Conservation (phyloP, 2,797 vertebrate species). For the Galagoides demidoff region DNA sequence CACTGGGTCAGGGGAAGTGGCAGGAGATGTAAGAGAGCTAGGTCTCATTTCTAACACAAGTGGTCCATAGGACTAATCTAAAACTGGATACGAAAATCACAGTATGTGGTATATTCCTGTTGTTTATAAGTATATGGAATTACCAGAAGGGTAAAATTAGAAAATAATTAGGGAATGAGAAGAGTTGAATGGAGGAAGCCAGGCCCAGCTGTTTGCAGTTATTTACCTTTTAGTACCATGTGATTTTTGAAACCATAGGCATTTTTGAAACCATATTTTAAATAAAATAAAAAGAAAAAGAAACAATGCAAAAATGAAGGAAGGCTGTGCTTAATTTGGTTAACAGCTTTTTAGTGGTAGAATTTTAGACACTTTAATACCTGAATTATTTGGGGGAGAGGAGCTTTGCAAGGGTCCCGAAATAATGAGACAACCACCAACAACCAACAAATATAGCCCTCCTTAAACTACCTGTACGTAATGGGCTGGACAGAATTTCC, state of each 20-base stretch:
- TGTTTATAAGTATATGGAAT: neutral
- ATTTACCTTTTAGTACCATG: neutral
- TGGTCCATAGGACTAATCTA: neutral
- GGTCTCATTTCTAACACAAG: neutral
- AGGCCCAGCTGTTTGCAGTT: fast-evolving
- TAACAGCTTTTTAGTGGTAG: too few species aligned
- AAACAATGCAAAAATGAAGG: neutral
- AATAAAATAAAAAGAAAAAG: neutral
- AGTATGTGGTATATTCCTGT: fast-evolving
- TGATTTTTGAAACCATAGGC: neutral
- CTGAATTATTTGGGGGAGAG: neutral
- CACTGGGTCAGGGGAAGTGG: neutral
- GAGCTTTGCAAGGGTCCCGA: neutral
- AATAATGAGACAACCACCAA: neutral
- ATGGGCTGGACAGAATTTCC: neutral
- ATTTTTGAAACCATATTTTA: neutral
- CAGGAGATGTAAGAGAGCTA: neutral
- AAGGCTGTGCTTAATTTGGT: neutral
- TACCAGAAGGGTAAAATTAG: too few species aligned
- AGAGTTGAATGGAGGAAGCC: neutral
- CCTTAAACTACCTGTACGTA: neutral
- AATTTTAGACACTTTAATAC: neutral
- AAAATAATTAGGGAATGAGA: neutral
- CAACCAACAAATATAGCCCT: neutral
- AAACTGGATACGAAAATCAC: neutral